Evolutionary conservation across 2,113 vertebrate species (phyloP).

Genomic region (Abramis brama): DNA sequence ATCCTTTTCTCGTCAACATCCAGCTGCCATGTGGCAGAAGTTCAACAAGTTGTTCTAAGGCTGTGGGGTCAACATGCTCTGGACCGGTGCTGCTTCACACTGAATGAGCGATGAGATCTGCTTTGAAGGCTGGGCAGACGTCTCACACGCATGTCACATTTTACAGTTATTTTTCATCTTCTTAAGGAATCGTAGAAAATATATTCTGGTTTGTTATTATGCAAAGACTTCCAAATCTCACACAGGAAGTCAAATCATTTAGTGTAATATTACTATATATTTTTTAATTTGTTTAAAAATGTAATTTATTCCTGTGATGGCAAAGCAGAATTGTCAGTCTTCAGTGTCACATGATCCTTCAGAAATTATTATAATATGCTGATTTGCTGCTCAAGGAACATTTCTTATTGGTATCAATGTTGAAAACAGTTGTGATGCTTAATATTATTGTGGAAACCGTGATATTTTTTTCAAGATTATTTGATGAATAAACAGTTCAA

Average conservation of each 20-base stretch:
- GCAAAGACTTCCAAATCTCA: neutral
- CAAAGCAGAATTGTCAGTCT: neutral
- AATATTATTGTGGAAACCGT: neutral
- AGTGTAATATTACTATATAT: neutral
- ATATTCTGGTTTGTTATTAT: neutral
- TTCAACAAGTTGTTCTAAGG: slow-evolving; percentile 85
- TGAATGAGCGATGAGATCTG: slow-evolving; percentile 62
- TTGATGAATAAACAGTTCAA: neutral
- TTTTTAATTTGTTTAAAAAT: neutral
- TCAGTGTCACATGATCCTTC: neutral
- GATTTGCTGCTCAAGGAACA: neutral
- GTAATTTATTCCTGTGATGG: neutral
- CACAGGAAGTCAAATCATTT: neutral
- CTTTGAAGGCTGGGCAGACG: slow-evolving; percentile 52
- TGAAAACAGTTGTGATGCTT: too few relatives aligned
- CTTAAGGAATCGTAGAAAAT: neutral
- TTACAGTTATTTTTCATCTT: neutral
- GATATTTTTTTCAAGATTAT: neutral
- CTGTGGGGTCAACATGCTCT: slow-evolving; percentile 54
- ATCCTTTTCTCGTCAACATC: slow-evolving; percentile 77
- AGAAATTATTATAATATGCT: neutral
- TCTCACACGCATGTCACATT: slow-evolving; percentile 45
- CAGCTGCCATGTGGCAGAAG: slow-evolving; percentile 80
- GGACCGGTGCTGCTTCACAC: slow-evolving; percentile 59
- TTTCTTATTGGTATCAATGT: too few relatives aligned